phyloP scores from a whole-genome alignment of 2,888 invertebrate genomes.

The Bhutanitis thaidina region DNA sequence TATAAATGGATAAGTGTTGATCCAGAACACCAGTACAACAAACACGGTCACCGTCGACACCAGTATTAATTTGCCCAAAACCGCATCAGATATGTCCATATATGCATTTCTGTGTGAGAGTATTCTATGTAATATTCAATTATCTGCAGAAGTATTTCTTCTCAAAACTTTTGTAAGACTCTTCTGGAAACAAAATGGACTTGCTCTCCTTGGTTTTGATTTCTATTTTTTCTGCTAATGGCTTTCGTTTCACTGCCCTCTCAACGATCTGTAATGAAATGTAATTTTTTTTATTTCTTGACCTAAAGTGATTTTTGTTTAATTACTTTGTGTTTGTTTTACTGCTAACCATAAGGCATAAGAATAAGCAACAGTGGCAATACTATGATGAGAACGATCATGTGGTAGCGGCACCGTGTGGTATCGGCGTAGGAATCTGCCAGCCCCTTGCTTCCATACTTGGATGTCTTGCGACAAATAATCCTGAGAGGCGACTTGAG shows the following conservation, averaged over 20 bases:
- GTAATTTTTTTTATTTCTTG: too few relatives aligned
- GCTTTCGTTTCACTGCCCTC: conserved; percentile 75
- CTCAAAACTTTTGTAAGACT: conserved; percentile 84
- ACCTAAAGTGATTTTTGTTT: too few relatives aligned
- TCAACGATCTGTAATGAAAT: conserved; percentile 70
- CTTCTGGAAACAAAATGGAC: conserved; percentile 82
- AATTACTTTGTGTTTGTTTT: too few relatives aligned
- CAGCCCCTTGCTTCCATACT: too few relatives aligned
- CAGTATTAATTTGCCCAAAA: conserved; percentile 80
- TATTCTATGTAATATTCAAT: conserved; percentile 17
- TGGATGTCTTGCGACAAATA: too few relatives aligned
- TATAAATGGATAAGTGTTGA: conserved; percentile 84
- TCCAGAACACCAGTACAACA: conserved; percentile 82
- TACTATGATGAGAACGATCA: too few relatives aligned
- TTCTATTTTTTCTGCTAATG: conserved; percentile 56
- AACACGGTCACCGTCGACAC: conserved; percentile 73
- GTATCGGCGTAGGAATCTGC: too few relatives aligned
- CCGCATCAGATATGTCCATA: conserved; percentile 80
- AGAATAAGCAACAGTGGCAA: too few relatives aligned
- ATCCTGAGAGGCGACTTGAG: too few relatives aligned
- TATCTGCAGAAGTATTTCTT: conserved; percentile 80
- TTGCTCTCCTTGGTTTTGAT: conserved; percentile 64
- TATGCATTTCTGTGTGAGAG: conserved; percentile 25
- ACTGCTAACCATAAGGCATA: too few relatives aligned
- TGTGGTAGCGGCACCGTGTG: too few relatives aligned